Percentiles rank a stretch among this genome's conserved stretches.
These are phyloP conservation scores for Anoplolepis gracilipes DNA, from an alignment of 1,140 invertebrate species.

Conservation along the genomic window DNA sequence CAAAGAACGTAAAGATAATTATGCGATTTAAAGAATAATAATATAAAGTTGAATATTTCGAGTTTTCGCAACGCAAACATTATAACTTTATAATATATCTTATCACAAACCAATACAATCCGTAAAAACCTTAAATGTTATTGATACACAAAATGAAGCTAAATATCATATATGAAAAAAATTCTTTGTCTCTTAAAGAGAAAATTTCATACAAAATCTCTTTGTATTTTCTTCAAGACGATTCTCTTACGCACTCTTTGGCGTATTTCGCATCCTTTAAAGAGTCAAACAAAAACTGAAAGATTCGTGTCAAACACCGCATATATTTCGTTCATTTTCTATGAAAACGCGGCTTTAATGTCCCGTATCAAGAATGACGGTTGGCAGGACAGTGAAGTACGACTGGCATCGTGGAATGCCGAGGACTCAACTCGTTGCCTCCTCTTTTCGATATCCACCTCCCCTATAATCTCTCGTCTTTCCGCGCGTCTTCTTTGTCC, in stretches of 20 bases:
- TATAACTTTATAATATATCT: not conserved
- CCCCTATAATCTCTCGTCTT: not conserved
- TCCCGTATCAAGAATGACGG: constrained; percentile 54
- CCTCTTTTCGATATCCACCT: not conserved
- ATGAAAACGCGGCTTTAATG: constrained; percentile 29
- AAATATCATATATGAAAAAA: not conserved
- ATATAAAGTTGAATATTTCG: not conserved
- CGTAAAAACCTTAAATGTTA: no score
- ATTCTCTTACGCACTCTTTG: not conserved
- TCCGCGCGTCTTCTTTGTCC: constrained; percentile 56
- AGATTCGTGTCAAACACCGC: not conserved
- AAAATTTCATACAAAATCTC: not conserved
- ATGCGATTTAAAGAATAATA: not conserved
- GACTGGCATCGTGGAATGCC: constrained; percentile 27
- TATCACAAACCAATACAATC: not conserved
- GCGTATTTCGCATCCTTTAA: not conserved
- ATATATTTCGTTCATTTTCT: not conserved
- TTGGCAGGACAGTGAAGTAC: constrained; percentile 50
- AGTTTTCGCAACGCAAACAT: not conserved
- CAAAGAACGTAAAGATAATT: constrained; percentile 21
- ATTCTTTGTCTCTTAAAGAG: not conserved
- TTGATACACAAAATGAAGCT: not conserved
- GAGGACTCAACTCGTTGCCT: constrained; percentile 32
- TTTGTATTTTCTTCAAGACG: not conserved
- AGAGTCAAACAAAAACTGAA: constrained; percentile 3